Percentiles rank a stretch among this genome's conserved stretches.
These are phyloP conservation scores for Aphis gossypii DNA, from an alignment of 1,140 invertebrate genomes.

Conservation along the genomic window DNA sequence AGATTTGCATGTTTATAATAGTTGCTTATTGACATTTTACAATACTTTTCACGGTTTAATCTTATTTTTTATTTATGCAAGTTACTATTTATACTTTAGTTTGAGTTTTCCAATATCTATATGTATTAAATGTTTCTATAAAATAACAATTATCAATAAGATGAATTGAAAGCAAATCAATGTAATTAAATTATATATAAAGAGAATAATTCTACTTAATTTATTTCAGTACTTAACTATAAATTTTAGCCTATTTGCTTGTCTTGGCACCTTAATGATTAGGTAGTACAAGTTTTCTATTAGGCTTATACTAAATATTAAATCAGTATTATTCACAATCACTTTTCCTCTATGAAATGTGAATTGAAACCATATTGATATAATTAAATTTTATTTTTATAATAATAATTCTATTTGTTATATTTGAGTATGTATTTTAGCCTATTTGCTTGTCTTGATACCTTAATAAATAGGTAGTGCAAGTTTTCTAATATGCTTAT, in stretches of 20 bases:
- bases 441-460: constrained; percentile 29
- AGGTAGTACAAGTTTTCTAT: background rate
- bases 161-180: background rate
- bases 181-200: background rate
- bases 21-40: background rate
- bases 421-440: background rate
- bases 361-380: constrained; percentile 49
- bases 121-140: background rate
- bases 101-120: background rate
- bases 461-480: background rate
- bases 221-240: background rate
- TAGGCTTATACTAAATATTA: constrained; percentile 29
- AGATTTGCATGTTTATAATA: background rate
- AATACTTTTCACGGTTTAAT: background rate
- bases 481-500: constrained; percentile 42
- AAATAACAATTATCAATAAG: background rate
- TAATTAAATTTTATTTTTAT: background rate
- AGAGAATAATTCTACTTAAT: background rate
- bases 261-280: constrained; percentile 3
- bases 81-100: background rate
- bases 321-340: constrained; percentile 47
- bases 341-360: constrained; percentile 8
- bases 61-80: background rate
- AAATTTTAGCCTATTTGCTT: constrained; percentile 22
- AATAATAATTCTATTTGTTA: too few relatives aligned